These are phyloP conservation scores for Macrosiphum euphorbiae DNA, from an alignment of 2,888 invertebrate genomes.

Conservation along the genomic window DNA sequence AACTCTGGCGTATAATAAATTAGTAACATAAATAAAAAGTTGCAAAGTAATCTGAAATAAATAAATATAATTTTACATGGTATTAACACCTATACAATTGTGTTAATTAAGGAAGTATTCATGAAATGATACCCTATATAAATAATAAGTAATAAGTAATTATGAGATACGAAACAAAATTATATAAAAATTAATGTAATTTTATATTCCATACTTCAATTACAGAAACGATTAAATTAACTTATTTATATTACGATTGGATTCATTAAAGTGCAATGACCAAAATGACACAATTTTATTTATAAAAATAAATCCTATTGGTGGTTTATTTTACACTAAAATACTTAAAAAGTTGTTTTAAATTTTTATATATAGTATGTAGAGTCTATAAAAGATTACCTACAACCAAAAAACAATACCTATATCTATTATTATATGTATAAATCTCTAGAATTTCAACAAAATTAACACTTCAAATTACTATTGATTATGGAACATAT, in stretches of 20 bases:
- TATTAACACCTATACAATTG: neutral
- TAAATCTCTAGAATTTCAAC: neutral
- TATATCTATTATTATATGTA: no score
- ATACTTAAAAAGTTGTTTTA: no score
- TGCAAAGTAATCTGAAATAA: slow-evolving; percentile 42
- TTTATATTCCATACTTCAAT: neutral
- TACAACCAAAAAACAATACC: no score
- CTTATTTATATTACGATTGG: neutral
- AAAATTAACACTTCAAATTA: neutral
- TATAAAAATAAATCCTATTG: no score
- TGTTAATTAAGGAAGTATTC: neutral
- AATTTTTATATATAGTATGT: no score
- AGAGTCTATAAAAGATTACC: no score
- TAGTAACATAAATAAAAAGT: neutral
- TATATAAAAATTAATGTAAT: neutral
- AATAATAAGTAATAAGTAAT: neutral
- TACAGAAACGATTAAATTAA: neutral
- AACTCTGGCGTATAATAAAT: slow-evolving; percentile 1
- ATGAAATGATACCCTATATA: neutral
- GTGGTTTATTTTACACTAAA: no score
- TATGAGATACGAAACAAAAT: neutral
- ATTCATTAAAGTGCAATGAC: neutral
- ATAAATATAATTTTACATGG: neutral
- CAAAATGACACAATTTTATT: no score
- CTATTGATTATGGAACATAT: neutral